Evolutionary conservation across 2,888 invertebrate genomes (phyloP).

Genomic region (Tipula vernalis): DNA sequence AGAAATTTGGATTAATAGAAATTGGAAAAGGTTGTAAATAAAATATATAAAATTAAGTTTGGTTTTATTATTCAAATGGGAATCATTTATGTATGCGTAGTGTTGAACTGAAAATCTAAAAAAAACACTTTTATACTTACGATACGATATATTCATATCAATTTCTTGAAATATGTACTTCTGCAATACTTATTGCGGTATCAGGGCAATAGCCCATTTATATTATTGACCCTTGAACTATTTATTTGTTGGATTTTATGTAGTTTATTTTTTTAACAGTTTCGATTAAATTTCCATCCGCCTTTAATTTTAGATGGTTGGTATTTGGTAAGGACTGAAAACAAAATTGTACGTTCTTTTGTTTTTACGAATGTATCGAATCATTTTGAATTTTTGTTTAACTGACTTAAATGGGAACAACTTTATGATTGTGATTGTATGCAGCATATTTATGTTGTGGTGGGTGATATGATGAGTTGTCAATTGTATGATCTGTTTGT

Average conservation of each 20-base stretch:
- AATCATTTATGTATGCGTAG: not conserved
- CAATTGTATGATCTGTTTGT: too few relatives aligned
- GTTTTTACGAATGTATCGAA: too few relatives aligned
- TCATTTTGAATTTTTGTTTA: too few relatives aligned
- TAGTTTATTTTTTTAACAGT: not conserved
- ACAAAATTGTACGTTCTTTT: too few relatives aligned
- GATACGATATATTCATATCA: not conserved
- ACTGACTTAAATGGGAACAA: too few relatives aligned
- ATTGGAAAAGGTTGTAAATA: not conserved
- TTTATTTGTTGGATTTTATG: not conserved
- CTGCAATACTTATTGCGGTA: not conserved
- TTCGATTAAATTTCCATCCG: not conserved
- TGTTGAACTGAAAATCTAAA: not conserved
- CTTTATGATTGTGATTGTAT: too few relatives aligned
- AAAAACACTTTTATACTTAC: not conserved
- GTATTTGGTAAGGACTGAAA: not conserved
- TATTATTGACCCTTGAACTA: not conserved
- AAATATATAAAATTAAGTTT: not conserved
- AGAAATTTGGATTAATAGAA: not conserved
- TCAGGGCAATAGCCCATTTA: not conserved
- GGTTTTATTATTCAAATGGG: not conserved
- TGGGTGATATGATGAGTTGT: too few relatives aligned
- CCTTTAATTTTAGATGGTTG: not conserved
- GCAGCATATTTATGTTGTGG: too few relatives aligned
- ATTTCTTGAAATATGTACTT: not conserved